Conservation (phyloP, 1,140 invertebrate genomes). For the Ephestia elutella region DNA sequence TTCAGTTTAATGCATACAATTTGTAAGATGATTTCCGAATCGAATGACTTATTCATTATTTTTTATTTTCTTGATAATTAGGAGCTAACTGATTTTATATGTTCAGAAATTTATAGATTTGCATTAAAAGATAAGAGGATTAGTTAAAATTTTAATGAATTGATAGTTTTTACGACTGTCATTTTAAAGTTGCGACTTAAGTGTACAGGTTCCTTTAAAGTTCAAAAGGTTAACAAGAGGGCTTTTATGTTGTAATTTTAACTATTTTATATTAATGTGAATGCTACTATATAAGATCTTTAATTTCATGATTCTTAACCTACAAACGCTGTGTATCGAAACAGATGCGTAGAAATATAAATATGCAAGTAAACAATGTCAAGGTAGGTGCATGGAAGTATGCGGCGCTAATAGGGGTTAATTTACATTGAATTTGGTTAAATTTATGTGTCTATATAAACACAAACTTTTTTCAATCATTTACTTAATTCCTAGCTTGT, state of each 20-base stretch:
- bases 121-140: neutral
- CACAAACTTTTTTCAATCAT: too few relatives aligned
- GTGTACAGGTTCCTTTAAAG: neutral
- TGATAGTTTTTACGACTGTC: neutral
- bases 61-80: neutral
- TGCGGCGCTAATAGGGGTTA: too few relatives aligned
- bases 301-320: too few relatives aligned
- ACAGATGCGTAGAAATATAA: too few relatives aligned
- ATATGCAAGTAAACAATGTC: too few relatives aligned
- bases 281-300: too few relatives aligned
- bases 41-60: neutral
- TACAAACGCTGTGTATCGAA: too few relatives aligned
- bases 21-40: slow-evolving; percentile 5
- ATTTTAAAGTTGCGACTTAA: neutral
- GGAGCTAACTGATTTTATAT: neutral
- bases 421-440: too few relatives aligned
- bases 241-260: neutral
- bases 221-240: neutral
- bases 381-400: too few relatives aligned
- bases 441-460: too few relatives aligned
- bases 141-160: neutral
- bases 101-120: neutral
- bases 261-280: too few relatives aligned
- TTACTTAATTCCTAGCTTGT: too few relatives aligned
- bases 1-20: neutral